Conservation (phyloP, 1,140 invertebrate genomes). For the Aethina tumida region DNA sequence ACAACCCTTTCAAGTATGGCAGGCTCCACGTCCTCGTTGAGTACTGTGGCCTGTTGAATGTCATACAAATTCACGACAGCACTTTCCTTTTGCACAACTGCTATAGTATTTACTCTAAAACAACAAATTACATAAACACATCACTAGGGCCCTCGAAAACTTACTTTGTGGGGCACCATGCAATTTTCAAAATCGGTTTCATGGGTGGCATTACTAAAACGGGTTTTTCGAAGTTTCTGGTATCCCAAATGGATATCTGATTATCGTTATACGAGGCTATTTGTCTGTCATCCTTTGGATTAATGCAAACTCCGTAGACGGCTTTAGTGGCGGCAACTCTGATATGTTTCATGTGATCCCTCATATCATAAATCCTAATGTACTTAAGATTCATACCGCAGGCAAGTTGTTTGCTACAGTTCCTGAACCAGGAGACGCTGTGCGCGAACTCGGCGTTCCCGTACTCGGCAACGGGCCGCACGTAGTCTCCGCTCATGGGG, state of each 20-base stretch:
- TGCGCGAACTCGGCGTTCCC: slow-evolving; percentile 73
- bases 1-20: slow-evolving; percentile 64
- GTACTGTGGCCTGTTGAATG: slow-evolving; percentile 61
- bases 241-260: slow-evolving; percentile 78
- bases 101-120: slow-evolving; percentile 61
- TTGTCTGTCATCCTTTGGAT: slow-evolving; percentile 65
- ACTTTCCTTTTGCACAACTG: slow-evolving; percentile 63
- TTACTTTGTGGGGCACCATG: slow-evolving; percentile 85
- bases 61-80: slow-evolving; percentile 63
- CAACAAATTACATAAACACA: slow-evolving; percentile 8
- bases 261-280: slow-evolving; percentile 76
- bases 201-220: slow-evolving; percentile 60
- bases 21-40: slow-evolving; percentile 63
- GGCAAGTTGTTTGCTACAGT: slow-evolving; percentile 61
- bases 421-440: slow-evolving; percentile 77
- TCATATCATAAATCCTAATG: slow-evolving; percentile 82
- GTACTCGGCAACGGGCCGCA: slow-evolving; percentile 51
- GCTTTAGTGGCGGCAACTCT: slow-evolving; percentile 69
- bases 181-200: slow-evolving; percentile 62
- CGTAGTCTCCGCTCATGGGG: slow-evolving; percentile 18
- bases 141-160: slow-evolving; percentile 5
- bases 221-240: slow-evolving; percentile 76
- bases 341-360: slow-evolving; percentile 65
- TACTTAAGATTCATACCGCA: slow-evolving; percentile 83
- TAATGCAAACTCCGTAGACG: slow-evolving; percentile 70